phyloP scores from a whole-genome alignment of 2,888 invertebrate species.

The Syrphus vitripennis region DNA sequence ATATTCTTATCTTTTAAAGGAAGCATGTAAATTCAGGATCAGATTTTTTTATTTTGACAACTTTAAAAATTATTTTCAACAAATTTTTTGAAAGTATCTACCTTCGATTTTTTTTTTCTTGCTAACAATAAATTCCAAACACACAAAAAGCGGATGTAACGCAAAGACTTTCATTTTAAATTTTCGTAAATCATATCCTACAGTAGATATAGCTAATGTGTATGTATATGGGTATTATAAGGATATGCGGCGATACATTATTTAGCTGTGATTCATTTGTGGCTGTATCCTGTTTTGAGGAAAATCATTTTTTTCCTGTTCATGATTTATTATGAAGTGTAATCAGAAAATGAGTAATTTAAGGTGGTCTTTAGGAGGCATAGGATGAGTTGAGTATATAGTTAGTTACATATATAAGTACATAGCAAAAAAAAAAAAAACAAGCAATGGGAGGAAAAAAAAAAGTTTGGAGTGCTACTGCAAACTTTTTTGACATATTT shows the following conservation, averaged over 20 bases:
- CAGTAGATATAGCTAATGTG: neutral
- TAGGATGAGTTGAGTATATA: neutral
- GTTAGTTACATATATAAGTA: no score
- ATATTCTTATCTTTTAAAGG: neutral
- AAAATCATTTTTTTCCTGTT: conserved; percentile 24
- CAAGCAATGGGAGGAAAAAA: neutral
- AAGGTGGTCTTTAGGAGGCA: neutral
- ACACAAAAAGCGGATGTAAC: neutral
- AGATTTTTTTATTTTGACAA: neutral
- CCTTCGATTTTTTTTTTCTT: neutral
- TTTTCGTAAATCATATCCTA: neutral
- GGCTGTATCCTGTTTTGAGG: conserved; percentile 50
- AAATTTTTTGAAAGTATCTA: neutral
- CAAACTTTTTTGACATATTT: conserved; percentile 10
- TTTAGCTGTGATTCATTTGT: conserved; percentile 62
- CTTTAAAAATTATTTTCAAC: neutral
- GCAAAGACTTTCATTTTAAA: neutral
- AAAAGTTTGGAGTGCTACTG: neutral
- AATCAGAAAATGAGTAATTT: conserved; percentile 55
- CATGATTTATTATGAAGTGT: conserved; percentile 50
- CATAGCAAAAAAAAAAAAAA: neutral
- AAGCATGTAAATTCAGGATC: neutral
- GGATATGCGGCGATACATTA: conserved; percentile 32
- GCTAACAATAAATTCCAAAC: neutral
- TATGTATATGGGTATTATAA: neutral